Conservation (phyloP, 2,888 invertebrate genomes). For the Hipparchia semele region DNA sequence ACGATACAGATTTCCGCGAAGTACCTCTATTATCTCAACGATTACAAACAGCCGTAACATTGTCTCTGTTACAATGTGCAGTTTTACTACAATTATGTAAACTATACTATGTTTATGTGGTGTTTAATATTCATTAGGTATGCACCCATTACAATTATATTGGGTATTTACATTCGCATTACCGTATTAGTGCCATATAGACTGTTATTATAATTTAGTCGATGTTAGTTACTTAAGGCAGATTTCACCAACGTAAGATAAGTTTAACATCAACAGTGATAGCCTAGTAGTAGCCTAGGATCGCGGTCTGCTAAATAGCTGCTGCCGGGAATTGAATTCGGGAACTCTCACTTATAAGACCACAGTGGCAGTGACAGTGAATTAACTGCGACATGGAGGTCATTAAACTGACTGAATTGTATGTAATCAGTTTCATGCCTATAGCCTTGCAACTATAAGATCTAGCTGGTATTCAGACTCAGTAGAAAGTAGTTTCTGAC, state of each 20-base stretch:
- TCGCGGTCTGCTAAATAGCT: no score
- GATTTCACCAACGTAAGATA: background rate
- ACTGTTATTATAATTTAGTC: background rate
- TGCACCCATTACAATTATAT: background rate
- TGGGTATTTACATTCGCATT: conserved; percentile 10
- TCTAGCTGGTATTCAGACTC: background rate
- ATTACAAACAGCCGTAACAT: conserved; percentile 15
- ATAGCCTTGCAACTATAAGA: background rate
- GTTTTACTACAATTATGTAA: conserved; percentile 23
- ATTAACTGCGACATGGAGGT: no score
- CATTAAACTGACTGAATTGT: background rate
- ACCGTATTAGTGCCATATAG: conserved; percentile 5
- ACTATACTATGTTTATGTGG: conserved; percentile 14
- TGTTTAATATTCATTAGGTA: conserved; percentile 18
- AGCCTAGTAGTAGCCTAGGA: no score
- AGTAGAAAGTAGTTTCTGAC: conserved; percentile 10
- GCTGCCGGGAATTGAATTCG: no score
- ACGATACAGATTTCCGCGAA: conserved; percentile 26
- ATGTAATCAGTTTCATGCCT: conserved; percentile 11
- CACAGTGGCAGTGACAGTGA: no score
- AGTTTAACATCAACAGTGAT: no score
- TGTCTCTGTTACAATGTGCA: conserved; percentile 21
- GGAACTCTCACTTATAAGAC: no score
- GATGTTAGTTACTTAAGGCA: background rate
- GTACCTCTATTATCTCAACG: conserved; percentile 24